These are phyloP conservation scores for Pogonognathellus flavescens DNA, from an alignment of 1,140 invertebrate species.

Conservation along the genomic window DNA sequence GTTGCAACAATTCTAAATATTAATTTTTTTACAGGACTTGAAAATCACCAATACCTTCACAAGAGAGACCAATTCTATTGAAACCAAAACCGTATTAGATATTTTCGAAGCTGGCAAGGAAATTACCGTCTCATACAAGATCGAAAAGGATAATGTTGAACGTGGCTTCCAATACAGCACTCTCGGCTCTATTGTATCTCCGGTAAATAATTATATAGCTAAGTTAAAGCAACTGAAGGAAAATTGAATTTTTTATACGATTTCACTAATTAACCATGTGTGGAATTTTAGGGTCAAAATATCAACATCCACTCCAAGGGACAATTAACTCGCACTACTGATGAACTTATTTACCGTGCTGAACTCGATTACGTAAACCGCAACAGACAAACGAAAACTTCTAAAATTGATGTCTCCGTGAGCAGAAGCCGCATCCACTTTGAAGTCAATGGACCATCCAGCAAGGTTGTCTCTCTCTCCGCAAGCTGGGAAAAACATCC, in stretches of 20 bases:
- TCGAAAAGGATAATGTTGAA: neutral
- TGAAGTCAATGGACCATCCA: slow-evolving; percentile 15
- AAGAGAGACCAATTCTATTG: slow-evolving; percentile 20
- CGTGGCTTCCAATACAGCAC: neutral
- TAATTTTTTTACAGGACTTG: neutral
- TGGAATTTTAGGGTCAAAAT: slow-evolving; percentile 22
- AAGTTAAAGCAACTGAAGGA: neutral
- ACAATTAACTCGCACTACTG: slow-evolving; percentile 24
- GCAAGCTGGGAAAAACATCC: slow-evolving; percentile 15
- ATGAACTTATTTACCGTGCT: slow-evolving; percentile 29
- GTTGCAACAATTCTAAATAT: too few species aligned
- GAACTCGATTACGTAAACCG: slow-evolving; percentile 56
- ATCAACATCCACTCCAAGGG: slow-evolving; percentile 37
- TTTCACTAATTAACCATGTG: neutral
- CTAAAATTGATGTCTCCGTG: slow-evolving; percentile 16
- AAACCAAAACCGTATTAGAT: slow-evolving; percentile 57
- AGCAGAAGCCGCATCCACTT: slow-evolving; percentile 37
- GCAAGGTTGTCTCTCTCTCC: neutral
- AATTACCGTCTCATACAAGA: slow-evolving; percentile 29
- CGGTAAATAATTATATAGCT: neutral
- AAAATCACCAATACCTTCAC: slow-evolving; percentile 20
- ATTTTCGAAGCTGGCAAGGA: slow-evolving; percentile 58
- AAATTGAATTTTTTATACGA: neutral
- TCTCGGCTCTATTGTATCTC: neutral
- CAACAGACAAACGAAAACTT: slow-evolving; percentile 47